Evolutionary conservation across 2,113 vertebrate genomes (phyloP), one percentile per base, ranked within the genome.

Genomic region (Misgurnus anguillicaudatus): DNA sequence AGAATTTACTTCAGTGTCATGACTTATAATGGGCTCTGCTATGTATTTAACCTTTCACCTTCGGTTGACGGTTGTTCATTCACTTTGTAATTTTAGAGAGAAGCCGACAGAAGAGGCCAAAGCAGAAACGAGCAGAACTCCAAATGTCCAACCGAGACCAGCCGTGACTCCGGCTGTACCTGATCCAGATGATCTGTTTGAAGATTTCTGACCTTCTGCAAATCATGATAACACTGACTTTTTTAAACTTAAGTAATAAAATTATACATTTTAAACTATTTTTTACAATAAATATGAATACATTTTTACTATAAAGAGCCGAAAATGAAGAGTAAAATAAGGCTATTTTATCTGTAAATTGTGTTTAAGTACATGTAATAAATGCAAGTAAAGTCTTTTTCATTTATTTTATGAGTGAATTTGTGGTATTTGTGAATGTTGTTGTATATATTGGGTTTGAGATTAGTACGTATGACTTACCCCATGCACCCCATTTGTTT

Each of bases 101-200:
- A 89, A 86, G 77, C 71, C 86, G 84, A 81, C 84, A 62, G 65
- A 80, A 38, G 70, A 80, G 14, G 73, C 87, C 79, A 86, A 84
- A 79, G 36, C 80, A 9, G 82, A 21, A 3, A 86, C 74, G 86
- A 89, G 88, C 68, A 75, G 63, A 68, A 84, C 76, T 82, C 80
- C 89, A 11, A 64, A 5, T 0, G 78, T 83, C 48, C 93, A 89
- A 65, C 78, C 88, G 78, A 84, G 92, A 19, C 80, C 91, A 13
- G 90, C 93, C 79, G 91, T 89, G 16, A 85, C 90, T 8, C 88
- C 86, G 38, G 91, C 88, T 64, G 89, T 79, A 85, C 89, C 89
- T 42, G 89, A 92, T 74, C 87, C 88, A 0, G 95, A 95, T 80
- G 90, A 95, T 69, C 94, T 98, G 82, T 95, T 96, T 64, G 89